These are phyloP conservation scores for Ophiodon elongatus DNA, from an alignment of 2,113 vertebrate species.

Conservation along the genomic window DNA sequence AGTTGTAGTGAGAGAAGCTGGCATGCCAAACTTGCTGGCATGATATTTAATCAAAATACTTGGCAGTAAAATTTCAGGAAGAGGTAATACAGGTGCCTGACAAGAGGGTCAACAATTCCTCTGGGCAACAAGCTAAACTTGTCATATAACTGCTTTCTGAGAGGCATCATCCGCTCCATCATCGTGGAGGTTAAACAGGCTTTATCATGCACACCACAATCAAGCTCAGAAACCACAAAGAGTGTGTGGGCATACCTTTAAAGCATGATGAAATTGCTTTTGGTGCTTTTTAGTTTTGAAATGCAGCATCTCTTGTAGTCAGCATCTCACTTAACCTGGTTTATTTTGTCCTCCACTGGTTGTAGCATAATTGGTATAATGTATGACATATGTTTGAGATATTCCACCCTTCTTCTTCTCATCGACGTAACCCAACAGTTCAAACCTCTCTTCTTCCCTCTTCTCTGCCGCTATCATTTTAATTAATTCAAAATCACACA, in stretches of 20 bases:
- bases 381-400: not conserved
- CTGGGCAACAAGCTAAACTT: conserved; percentile 27
- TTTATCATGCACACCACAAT: conserved; percentile 24
- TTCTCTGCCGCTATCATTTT: not conserved
- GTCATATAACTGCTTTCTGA: not conserved
- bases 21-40: conserved; percentile 13
- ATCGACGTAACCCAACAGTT: not conserved
- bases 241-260: not conserved
- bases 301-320: conserved; percentile 38
- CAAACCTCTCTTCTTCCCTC: not conserved
- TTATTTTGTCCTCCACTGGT: conserved; percentile 60
- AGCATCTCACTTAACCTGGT: conserved; percentile 38
- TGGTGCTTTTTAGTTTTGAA: conserved; percentile 35
- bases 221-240: conserved; percentile 13
- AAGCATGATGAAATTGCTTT: conserved; percentile 16
- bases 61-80: conserved; percentile 6
- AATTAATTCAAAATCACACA: not conserved
- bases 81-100: not conserved
- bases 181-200: conserved; percentile 15
- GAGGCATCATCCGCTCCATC: conserved; percentile 1
- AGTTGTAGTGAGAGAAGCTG: conserved; percentile 16
- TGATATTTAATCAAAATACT: conserved; percentile 16
- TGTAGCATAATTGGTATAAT: conserved; percentile 35
- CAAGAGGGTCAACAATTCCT: conserved; percentile 37
- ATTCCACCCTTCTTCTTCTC: not conserved